phyloP scores from a whole-genome alignment of 2,888 invertebrate species.

The Polia nebulosa region DNA sequence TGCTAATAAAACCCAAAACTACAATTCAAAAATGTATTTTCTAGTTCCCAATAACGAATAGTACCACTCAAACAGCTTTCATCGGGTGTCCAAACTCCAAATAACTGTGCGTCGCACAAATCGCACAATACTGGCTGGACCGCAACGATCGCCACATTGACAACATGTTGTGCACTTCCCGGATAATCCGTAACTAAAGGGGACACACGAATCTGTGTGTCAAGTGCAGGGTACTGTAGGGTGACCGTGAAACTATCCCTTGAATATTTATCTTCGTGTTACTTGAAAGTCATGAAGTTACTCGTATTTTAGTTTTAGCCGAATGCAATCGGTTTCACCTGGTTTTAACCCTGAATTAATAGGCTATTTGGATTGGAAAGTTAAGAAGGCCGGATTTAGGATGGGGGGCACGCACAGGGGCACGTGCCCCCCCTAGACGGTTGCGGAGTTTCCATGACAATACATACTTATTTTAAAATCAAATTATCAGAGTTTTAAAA shows the following conservation, averaged over 20 bases:
- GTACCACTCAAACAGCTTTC: constrained; percentile 54
- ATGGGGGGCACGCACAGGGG: no score
- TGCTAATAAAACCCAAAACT: background rate
- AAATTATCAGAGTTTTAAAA: no score
- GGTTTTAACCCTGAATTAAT: no score
- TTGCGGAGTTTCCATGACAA: no score
- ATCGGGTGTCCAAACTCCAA: constrained; percentile 69
- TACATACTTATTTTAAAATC: no score
- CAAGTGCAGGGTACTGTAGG: constrained; percentile 74
- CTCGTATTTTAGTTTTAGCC: no score
- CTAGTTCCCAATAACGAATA: constrained; percentile 36
- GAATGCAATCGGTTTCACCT: no score
- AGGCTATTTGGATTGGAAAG: no score
- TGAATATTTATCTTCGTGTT: background rate
- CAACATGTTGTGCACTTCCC: constrained; percentile 88
- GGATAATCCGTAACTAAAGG: constrained; percentile 87
- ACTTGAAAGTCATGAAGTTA: no score
- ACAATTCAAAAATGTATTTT: background rate
- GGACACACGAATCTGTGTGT: constrained; percentile 78
- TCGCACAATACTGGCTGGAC: constrained; percentile 51
- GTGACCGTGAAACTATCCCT: constrained; percentile 67
- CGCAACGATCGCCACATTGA: constrained; percentile 79
- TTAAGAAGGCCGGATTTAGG: no score
- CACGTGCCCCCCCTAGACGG: no score
- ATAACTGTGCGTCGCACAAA: constrained; percentile 70